Base-by-base conservation (phyloP, 2,113 vertebrate genomes). In the Oreotrochilus melanogaster region DNA sequence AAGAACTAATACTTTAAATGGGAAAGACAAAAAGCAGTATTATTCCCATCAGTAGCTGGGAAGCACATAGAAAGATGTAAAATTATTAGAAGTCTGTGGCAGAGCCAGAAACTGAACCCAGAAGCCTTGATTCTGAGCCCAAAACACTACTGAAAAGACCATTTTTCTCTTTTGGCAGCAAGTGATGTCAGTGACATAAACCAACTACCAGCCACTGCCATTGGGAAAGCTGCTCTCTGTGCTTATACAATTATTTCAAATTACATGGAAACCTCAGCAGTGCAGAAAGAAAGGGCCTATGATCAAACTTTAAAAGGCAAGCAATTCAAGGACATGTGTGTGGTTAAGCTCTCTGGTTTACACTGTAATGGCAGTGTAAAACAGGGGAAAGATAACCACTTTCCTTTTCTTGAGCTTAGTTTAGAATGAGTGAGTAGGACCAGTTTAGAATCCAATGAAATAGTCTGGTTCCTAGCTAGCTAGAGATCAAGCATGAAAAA, bases 281-380 rank as follows among this genome's bases (percentile, higher is more conserved):
- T 56, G 56, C 82, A 76, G 70, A 56, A 95, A 89, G 57, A 94
- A 89, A 86, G 42, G 25, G 66, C 35, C 82, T 94, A 65, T 89
- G 93, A 97, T 92, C 67, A 70, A 90, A 89, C 57, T 92, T 96
- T 84, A 78, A 94, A 97, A 97, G 88, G 91, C 86, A 93, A 95
- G 96, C 90, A 96, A 93, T 97, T 95, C 96, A 73, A 96, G 94
- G 93, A 79, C 81, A 94, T 42, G 28, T 72, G 51, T 96, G 90
- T 84, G 94, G 96, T 96, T 94, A 91, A 95, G 78, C 65, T 84
- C 60, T 91, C 78, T 92, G 93, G 91, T 96, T 96, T 89, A 89
- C 65, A 64, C 43, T 86, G 60, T 95, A 97, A 95, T 86, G 57
- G 76, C 80, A 87, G 79, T 17, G 78, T 88, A 95, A 96, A 89